Percentiles rank a stretch among this genome's conserved stretches.
These are phyloP conservation scores for Xestia rhomboidea DNA, from an alignment of 2,888 invertebrate genomes.

Conservation along the genomic window DNA sequence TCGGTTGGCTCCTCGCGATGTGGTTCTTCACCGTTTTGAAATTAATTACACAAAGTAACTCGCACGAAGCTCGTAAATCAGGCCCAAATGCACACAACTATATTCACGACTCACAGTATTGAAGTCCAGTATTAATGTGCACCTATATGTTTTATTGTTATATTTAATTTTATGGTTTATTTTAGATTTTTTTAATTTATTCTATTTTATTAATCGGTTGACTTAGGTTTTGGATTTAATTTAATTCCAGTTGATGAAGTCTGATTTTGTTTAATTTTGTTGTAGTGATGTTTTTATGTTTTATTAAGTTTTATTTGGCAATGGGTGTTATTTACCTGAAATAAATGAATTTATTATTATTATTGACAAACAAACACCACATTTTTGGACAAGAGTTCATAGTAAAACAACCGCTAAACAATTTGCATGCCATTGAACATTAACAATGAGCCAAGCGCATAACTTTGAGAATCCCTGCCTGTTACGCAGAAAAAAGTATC, in stretches of 20 bases:
- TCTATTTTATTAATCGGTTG: no score
- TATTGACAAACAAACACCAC: neutral
- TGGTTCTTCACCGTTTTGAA: neutral
- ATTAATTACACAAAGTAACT: neutral
- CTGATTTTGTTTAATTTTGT: no score
- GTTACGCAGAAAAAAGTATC: slow-evolving; percentile 73
- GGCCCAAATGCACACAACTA: neutral
- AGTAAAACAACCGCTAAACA: neutral
- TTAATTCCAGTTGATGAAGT: no score
- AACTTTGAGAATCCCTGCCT: slow-evolving; percentile 71
- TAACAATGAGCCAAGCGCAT: slow-evolving; percentile 62
- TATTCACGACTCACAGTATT: neutral
- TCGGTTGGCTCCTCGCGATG: neutral
- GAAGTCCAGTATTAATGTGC: neutral
- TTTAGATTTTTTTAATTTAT: no score
- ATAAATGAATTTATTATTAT: no score
- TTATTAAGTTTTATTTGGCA: no score
- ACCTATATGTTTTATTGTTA: neutral
- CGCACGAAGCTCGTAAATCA: neutral
- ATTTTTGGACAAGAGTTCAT: neutral
- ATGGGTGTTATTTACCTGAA: no score
- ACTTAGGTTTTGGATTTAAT: no score
- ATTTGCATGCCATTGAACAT: neutral
- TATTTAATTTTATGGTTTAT: no score
- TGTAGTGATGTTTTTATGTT: no score